Evolutionary conservation across 2,113 vertebrate genomes (phyloP).

Genomic region (Marmota flaviventris): DNA sequence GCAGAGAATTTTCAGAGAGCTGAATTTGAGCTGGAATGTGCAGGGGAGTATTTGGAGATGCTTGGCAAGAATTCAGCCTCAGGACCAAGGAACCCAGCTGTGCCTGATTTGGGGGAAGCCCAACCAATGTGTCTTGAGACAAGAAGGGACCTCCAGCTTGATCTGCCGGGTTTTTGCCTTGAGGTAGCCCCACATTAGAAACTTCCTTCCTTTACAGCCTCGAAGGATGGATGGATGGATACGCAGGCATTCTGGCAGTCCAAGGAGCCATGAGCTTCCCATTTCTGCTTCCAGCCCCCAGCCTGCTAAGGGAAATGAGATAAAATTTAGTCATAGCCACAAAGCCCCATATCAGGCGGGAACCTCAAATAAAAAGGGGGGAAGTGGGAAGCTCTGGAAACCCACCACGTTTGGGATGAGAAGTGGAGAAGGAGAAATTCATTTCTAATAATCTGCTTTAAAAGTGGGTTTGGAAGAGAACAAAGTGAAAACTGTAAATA

Average conservation of each 20-base stretch:
- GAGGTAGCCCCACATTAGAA: not conserved
- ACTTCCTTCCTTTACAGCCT: not conserved
- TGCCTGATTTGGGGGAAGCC: not conserved
- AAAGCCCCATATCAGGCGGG: not conserved
- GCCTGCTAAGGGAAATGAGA: not conserved
- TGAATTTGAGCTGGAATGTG: rapidly evolving
- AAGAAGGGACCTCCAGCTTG: rapidly evolving
- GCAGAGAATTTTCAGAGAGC: not conserved
- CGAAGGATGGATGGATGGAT: no score
- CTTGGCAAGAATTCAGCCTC: not conserved
- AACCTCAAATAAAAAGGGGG: not conserved
- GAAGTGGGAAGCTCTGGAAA: not conserved
- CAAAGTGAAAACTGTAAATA: not conserved
- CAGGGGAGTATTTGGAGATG: not conserved
- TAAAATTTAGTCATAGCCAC: not conserved
- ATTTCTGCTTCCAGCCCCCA: not conserved
- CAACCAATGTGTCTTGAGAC: not conserved
- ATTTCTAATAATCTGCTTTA: not conserved
- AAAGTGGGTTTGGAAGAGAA: not conserved
- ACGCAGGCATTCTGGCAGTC: not conserved
- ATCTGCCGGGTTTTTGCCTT: not conserved
- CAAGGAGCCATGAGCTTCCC: not conserved
- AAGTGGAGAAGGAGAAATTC: not conserved
- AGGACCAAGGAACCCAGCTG: not conserved
- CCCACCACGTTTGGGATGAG: not conserved